Conservation (phyloP, 2,113 vertebrate species). For the Danio rerio region GRCz12tu NC_133190.1:39776001-39776500, state of each 20-base stretch:
- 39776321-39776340: no score
- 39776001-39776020: no score
- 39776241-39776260: slow-evolving; percentile 32
- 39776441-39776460: no score
- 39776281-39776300: background rate
- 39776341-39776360: no score
- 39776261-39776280: slow-evolving; percentile 63
- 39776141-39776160: slow-evolving; percentile 69
- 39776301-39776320: background rate
- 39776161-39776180: slow-evolving; percentile 54
- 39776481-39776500: no score
- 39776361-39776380: no score
- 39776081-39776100: slow-evolving; percentile 62
- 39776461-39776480: no score
- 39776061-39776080: background rate
- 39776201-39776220: slow-evolving; percentile 61
- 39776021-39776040: no score
- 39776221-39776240: background rate
- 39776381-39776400: no score
- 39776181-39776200: slow-evolving; percentile 72
- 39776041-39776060: background rate
- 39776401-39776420: no score
- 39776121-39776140: slow-evolving; percentile 60
- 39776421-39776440: no score
- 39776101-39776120: slow-evolving; percentile 60